These are phyloP conservation scores for Acromyrmex charruanus DNA, from an alignment of 1,140 invertebrate species.

Conservation along the genomic window DNA sequence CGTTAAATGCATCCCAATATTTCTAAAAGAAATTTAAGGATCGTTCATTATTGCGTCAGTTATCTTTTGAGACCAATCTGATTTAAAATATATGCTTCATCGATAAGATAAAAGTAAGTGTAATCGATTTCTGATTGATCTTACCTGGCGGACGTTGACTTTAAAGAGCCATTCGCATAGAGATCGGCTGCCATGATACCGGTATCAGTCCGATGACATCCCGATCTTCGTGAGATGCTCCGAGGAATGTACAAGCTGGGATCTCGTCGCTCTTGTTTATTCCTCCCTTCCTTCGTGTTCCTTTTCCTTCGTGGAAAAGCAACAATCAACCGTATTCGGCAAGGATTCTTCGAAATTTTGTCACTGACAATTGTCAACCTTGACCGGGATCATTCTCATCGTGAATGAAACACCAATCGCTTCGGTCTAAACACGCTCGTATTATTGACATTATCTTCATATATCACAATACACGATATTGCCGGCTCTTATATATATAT, in stretches of 20 bases:
- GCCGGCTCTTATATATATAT: background rate
- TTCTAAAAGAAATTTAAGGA: background rate
- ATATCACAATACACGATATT: conserved; percentile 8
- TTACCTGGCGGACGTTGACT: conserved; percentile 79
- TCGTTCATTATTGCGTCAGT: background rate
- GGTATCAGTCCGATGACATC: conserved; percentile 44
- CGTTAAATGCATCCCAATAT: background rate
- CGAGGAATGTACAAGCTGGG: background rate
- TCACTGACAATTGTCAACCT: conserved; percentile 66
- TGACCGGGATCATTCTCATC: conserved; percentile 43
- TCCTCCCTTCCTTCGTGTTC: background rate
- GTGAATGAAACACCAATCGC: conserved; percentile 36
- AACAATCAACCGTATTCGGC: background rate
- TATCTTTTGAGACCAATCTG: background rate
- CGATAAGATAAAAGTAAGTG: conserved; percentile 2
- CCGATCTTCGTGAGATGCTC: background rate
- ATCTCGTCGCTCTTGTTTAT: background rate
- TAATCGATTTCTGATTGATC: conserved; percentile 54
- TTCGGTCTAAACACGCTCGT: background rate
- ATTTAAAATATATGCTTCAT: background rate
- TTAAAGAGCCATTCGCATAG: conserved; percentile 80
- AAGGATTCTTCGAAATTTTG: background rate
- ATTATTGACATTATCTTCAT: conserved; percentile 26
- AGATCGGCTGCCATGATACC: conserved; percentile 82
- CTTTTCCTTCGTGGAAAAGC: background rate